phyloP scores from a whole-genome alignment of 1,140 invertebrate species.

The Drosophila miranda region DNA sequence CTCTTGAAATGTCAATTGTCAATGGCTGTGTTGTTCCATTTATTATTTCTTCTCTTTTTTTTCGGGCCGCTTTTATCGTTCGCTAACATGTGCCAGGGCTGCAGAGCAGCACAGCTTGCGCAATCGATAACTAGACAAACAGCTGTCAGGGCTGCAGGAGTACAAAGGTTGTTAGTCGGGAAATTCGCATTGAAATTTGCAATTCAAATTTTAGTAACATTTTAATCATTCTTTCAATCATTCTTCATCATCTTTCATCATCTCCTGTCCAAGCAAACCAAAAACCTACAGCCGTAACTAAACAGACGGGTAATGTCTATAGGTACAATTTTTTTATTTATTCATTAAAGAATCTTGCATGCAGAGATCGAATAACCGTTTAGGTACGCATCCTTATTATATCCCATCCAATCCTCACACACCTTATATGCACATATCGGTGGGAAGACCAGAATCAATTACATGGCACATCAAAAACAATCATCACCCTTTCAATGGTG shows the following conservation, averaged over 20 bases:
- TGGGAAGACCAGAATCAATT: background rate
- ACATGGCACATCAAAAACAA: background rate
- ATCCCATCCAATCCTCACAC: no score
- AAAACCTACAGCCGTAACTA: no score
- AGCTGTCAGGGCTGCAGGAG: conserved; percentile 14
- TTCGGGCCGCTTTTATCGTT: conserved; percentile 30
- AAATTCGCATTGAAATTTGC: background rate
- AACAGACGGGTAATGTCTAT: no score
- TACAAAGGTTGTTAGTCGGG: conserved; percentile 1
- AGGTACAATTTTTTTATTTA: no score
- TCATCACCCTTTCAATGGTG: no score
- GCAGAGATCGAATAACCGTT: no score
- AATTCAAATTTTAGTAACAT: no score
- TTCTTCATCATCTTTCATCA: no score
- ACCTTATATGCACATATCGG: background rate
- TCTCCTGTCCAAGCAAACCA: no score
- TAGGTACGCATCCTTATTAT: no score
- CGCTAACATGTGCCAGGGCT: conserved; percentile 30
- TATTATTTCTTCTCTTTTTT: background rate
- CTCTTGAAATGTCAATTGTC: conserved; percentile 23
- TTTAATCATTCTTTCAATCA: no score
- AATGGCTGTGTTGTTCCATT: conserved; percentile 27
- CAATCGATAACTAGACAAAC: conserved; percentile 32
- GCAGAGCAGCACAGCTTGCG: background rate
- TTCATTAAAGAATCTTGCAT: no score